Evolutionary conservation across 1,140 invertebrate species (phyloP).

Genomic region (Nasonia giraulti): DNA sequence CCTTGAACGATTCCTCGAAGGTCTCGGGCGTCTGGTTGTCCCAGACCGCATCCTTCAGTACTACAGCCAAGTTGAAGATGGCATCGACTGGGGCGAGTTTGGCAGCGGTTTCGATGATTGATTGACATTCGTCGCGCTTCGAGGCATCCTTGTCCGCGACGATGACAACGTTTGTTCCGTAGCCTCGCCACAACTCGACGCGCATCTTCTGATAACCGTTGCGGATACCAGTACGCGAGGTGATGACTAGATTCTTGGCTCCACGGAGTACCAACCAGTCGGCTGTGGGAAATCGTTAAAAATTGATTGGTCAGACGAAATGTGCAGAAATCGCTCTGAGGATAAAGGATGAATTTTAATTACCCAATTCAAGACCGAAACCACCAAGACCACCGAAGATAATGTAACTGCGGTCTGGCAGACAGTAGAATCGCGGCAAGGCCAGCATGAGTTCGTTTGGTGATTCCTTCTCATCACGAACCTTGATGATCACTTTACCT

Average conservation of each 20-base stretch:
- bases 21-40: constrained; percentile 74
- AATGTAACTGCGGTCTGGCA: constrained; percentile 70
- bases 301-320: neutral
- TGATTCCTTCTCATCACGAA: constrained; percentile 70
- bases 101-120: constrained; percentile 77
- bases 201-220: constrained; percentile 81
- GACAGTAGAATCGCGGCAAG: constrained; percentile 75
- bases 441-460: constrained; percentile 64
- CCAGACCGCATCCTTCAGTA: constrained; percentile 74
- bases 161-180: constrained; percentile 74
- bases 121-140: constrained; percentile 71
- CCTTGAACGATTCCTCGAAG: constrained; percentile 71
- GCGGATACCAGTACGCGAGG: constrained; percentile 80
- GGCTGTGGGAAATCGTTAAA: constrained; percentile 57
- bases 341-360: neutral
- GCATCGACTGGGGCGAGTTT: constrained; percentile 80
- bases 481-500: constrained; percentile 83
- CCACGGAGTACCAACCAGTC: constrained; percentile 85
- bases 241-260: constrained; percentile 80
- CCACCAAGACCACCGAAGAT: constrained; percentile 84
- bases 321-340: neutral
- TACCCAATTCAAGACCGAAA: constrained; percentile 84
- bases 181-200: constrained; percentile 74
- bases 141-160: constrained; percentile 73
- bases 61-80: constrained; percentile 87